These are phyloP conservation scores for Delichon dasypus DNA, from an alignment of 2,797 vertebrate species.

Conservation along the genomic window DNA sequence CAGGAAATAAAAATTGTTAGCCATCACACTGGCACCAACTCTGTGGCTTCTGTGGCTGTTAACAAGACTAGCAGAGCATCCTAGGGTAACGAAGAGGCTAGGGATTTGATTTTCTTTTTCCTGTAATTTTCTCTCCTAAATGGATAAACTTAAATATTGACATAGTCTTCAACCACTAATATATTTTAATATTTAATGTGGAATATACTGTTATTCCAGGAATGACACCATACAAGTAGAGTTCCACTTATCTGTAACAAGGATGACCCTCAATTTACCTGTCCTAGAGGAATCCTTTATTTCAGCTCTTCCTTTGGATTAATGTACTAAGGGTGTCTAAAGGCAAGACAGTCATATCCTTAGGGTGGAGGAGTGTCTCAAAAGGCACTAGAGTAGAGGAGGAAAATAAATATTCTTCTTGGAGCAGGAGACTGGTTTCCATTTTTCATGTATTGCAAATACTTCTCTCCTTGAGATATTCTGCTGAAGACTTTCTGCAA, in stretches of 20 bases:
- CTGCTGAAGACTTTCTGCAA: neutral
- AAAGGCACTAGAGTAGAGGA: neutral
- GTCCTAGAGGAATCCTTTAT: neutral
- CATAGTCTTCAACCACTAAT: neutral
- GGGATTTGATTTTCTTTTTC: neutral
- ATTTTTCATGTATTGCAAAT: neutral
- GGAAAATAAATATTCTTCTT: neutral
- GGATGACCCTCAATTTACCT: neutral
- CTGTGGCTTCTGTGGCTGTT: neutral
- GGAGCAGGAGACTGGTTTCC: neutral
- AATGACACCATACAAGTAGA: neutral
- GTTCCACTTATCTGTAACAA: neutral
- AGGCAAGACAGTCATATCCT: neutral
- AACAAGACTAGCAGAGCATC: neutral
- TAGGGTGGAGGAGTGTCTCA: neutral
- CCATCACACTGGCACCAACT: neutral
- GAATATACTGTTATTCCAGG: neutral
- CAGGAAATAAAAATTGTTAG: neutral
- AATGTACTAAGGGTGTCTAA: neutral
- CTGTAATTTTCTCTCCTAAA: neutral
- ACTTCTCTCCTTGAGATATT: neutral
- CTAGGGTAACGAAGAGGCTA: neutral
- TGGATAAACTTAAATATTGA: neutral
- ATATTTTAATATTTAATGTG: neutral
- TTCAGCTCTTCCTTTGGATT: neutral